These are phyloP conservation scores for Drosophila koepferae DNA, from an alignment of 2,888 invertebrate genomes.

Conservation along the genomic window DNA sequence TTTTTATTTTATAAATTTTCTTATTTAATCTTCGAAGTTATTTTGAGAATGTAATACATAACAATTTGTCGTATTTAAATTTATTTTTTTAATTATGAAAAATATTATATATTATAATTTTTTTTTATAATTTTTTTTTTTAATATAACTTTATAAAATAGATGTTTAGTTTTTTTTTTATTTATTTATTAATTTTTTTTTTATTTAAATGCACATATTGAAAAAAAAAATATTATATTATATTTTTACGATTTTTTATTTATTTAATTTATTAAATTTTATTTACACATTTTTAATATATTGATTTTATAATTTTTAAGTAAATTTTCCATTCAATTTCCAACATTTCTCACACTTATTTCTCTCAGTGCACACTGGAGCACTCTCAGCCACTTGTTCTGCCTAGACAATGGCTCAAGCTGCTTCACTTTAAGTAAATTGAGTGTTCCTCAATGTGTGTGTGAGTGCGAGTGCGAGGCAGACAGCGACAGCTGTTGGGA, in stretches of 20 bases:
- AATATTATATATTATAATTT: background rate
- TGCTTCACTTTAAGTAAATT: slow-evolving; percentile 43
- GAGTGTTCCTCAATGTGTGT: slow-evolving; percentile 14
- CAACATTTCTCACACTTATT: background rate
- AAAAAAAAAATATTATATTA: too few relatives aligned
- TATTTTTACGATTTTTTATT: background rate
- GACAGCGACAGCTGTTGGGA: slow-evolving; percentile 75
- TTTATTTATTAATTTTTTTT: background rate
- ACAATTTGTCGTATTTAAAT: too few relatives aligned
- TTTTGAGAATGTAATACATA: background rate
- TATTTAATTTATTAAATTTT: background rate
- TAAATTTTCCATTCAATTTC: background rate
- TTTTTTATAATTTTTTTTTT: background rate
- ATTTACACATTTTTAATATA: background rate
- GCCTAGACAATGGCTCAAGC: slow-evolving; percentile 66
- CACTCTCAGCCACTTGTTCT: slow-evolving; percentile 66
- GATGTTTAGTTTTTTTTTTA: background rate
- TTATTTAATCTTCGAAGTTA: background rate
- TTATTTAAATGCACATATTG: too few relatives aligned
- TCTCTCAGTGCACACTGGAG: slow-evolving; percentile 41
- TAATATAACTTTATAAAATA: background rate
- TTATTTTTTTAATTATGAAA: background rate
- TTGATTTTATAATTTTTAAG: background rate
- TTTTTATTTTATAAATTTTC: background rate
- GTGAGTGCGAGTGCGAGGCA: slow-evolving; percentile 21